Evolutionary conservation across 2,888 invertebrate species (phyloP).

Genomic region (Uloborus plumipes): DNA sequence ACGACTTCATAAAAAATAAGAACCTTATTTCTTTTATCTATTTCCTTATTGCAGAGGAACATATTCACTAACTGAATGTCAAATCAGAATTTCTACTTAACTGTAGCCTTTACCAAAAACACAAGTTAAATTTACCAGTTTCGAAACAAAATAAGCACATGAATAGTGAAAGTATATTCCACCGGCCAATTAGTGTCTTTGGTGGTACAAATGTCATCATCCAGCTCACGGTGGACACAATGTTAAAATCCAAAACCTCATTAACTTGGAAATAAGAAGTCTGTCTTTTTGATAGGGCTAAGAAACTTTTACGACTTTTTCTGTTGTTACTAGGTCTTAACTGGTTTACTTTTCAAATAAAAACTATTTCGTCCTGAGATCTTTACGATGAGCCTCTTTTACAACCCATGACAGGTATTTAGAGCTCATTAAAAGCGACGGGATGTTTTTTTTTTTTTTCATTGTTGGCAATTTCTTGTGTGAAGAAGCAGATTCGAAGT

Average conservation of each 20-base stretch:
- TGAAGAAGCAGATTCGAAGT: too few species aligned
- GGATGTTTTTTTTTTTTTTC: not conserved
- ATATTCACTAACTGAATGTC: too few species aligned
- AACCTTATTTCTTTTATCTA: too few species aligned
- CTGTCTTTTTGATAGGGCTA: not conserved
- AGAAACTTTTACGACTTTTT: not conserved
- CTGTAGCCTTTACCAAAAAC: too few species aligned
- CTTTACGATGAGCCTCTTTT: not conserved
- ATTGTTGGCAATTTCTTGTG: not conserved
- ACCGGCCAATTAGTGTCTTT: too few species aligned
- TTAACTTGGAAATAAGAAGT: not conserved
- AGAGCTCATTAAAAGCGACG: not conserved
- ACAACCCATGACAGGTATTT: slow-evolving; percentile 1
- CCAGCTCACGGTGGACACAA: not conserved
- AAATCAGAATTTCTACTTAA: too few species aligned
- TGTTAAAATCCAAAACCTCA: slow-evolving; percentile 3
- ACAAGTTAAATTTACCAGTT: too few species aligned
- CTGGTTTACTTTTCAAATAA: not conserved
- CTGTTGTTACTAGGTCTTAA: not conserved
- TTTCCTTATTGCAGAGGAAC: too few species aligned
- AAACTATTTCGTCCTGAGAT: too few species aligned
- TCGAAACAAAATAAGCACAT: too few species aligned
- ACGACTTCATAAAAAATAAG: too few species aligned
- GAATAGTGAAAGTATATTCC: too few species aligned
- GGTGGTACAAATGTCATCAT: not conserved